Conservation (phyloP, 2,888 invertebrate genomes). For the Cerceris ruficornis region DNA sequence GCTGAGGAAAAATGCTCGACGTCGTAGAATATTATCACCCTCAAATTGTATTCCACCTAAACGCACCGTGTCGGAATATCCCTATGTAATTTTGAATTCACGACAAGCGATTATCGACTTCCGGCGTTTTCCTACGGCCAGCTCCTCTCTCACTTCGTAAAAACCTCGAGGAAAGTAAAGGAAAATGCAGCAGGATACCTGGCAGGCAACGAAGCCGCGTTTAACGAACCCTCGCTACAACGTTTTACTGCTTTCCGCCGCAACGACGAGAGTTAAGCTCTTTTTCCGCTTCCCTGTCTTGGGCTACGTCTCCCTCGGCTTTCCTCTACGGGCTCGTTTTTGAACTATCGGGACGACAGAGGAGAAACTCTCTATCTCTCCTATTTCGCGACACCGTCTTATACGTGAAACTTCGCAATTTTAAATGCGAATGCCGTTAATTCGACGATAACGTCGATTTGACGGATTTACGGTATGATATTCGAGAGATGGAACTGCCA, state of each 20-base stretch:
- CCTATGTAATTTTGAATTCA: slow-evolving; percentile 48
- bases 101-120: slow-evolving; percentile 54
- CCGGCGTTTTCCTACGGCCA: slow-evolving; percentile 18
- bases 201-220: slow-evolving; percentile 28
- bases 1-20: not conserved
- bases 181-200: slow-evolving; percentile 28
- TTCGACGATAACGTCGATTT: no score
- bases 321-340: no score
- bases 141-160: slow-evolving; percentile 30
- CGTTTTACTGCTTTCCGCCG: slow-evolving; percentile 36
- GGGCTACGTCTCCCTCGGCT: no score
- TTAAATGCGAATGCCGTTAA: no score
- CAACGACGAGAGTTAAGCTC: slow-evolving; percentile 17
- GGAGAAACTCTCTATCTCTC: no score
- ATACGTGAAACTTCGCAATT: no score
- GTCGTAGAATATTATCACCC: slow-evolving; percentile 31
- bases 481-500: no score
- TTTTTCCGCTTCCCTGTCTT: slow-evolving; percentile 24
- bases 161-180: slow-evolving; percentile 3
- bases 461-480: no score
- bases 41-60: slow-evolving; percentile 22
- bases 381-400: no score
- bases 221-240: slow-evolving; percentile 47
- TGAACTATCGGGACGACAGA: no score
- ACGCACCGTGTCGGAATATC: slow-evolving; percentile 33